These are phyloP conservation scores for western clawed frog (Xenopus tropicalis) DNA, from an alignment of 2,113 vertebrate species.

Conservation along the genomic window DNA sequence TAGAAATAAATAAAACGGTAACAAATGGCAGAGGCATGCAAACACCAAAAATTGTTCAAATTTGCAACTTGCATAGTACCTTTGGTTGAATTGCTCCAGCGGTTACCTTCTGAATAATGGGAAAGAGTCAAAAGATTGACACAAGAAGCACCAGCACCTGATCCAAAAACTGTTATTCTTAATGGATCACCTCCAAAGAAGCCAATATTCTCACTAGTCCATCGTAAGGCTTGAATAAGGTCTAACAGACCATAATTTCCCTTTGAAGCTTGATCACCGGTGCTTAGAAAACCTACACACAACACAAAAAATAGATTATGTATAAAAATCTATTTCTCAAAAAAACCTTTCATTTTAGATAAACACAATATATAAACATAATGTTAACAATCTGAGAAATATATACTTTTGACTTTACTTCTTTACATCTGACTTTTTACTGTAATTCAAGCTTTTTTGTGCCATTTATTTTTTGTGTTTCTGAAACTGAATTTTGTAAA, in stretches of 20 bases:
- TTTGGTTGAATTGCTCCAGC: conserved; percentile 99
- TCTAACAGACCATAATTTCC: conserved; percentile 97
- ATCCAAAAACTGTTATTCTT: conserved; percentile 98
- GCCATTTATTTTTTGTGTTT: too few species aligned
- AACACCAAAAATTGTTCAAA: conserved; percentile 83
- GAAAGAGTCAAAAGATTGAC: conserved; percentile 98
- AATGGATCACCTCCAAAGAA: conserved; percentile 96
- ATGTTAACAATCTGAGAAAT: too few species aligned
- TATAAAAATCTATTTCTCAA: too few species aligned
- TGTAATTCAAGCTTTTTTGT: too few species aligned
- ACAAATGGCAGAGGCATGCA: conserved; percentile 77
- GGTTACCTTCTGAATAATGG: conserved; percentile 99
- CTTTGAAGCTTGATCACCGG: conserved; percentile 96
- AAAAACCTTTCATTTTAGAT: not conserved
- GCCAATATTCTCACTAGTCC: conserved; percentile 98
- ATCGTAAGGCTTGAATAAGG: conserved; percentile 93
- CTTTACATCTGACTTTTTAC: not conserved
- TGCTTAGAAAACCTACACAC: conserved; percentile 90
- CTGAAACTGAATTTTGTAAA: too few species aligned
- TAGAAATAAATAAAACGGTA: not conserved
- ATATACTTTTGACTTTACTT: not conserved
- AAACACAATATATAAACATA: too few species aligned
- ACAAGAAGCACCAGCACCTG: conserved; percentile 94
- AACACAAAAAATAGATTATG: not conserved
- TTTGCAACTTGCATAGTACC: conserved; percentile 87